Conservation (phyloP, 2,113 vertebrate species). For the Paramisgurnus dabryanus region DNA sequence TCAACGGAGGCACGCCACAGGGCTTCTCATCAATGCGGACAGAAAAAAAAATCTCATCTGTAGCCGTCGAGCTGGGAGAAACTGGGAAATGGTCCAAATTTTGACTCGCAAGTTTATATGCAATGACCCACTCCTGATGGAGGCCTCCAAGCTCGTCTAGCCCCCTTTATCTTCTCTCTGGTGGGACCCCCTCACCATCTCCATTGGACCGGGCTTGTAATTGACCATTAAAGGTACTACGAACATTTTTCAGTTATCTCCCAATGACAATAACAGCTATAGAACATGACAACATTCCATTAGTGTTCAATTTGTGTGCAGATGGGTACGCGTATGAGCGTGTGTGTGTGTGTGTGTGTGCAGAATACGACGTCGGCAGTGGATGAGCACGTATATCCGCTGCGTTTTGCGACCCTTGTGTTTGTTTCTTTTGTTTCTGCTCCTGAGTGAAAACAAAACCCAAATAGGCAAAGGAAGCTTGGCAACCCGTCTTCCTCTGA, state of each 20-base stretch:
- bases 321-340: slow-evolving; percentile 20
- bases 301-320: slow-evolving; percentile 53
- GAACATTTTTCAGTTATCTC: slow-evolving; percentile 55
- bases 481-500: slow-evolving; percentile 40
- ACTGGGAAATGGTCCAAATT: slow-evolving; percentile 61
- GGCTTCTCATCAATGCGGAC: slow-evolving; percentile 52
- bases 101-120: slow-evolving; percentile 56
- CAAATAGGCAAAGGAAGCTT: slow-evolving; percentile 48
- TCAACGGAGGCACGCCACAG: slow-evolving; percentile 52
- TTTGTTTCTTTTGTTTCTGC: slow-evolving; percentile 48
- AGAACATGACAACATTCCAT: slow-evolving; percentile 59
- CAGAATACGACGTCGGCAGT: slow-evolving; percentile 37
- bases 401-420: slow-evolving; percentile 40
- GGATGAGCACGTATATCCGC: slow-evolving; percentile 46
- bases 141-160: slow-evolving; percentile 59
- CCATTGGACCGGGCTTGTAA: slow-evolving; percentile 55
- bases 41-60: slow-evolving; percentile 49
- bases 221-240: slow-evolving; percentile 61
- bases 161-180: slow-evolving; percentile 54
- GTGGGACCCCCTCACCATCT: slow-evolving; percentile 56
- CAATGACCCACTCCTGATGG: slow-evolving; percentile 61
- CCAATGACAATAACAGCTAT: slow-evolving; percentile 50
- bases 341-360: neutral
- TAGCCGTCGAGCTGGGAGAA: slow-evolving; percentile 50
- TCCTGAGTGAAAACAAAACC: slow-evolving; percentile 47